Base-by-base conservation (phyloP, 1,140 invertebrate species). In the Ectropis grisescens region DNA sequence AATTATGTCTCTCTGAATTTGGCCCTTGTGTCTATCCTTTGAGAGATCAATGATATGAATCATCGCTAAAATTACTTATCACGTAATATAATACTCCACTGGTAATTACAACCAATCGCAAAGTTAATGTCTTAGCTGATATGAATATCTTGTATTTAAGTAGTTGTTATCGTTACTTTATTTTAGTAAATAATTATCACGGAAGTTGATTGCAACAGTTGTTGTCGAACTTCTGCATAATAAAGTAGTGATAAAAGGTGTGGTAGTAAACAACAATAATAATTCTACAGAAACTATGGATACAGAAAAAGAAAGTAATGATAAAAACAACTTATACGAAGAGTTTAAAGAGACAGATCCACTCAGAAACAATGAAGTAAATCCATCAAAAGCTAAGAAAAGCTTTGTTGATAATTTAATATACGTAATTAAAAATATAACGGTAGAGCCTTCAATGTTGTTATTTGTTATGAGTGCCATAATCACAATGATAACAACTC, bases 381-480 rank as follows among this genome's bases (percentile, higher is more conserved):
- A 33, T n/a, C n/a, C 19, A 31, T 13, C 19, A 22, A 16, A 47
- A 28, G 10, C 28, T 16, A 52, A 42, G 22, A 41, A 23, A 30
- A 58, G 10, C 19, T 54, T 56, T 12, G 38, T 33, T 39, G 42
- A 60, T 36, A 59, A 33, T 14, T 35, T 46, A 25, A 13, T 1
- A 7, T 27, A 61, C 33, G 32, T 55, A 2, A 9, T 65, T 0
- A 41, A 38, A 22, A 68, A 76, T 39, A 39, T 76, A 10, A 78
- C 74, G 3, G 54, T 82, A 0, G 78, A 82, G 37, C 74, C 78
- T 0, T 51, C 56, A 1, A 59, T 71, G 44, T 42, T 67, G 1
- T 36, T 70, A 6, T 69, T 67, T 29, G 28, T 69, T 5, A 13
- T 66, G 11, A 11, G 47, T 6, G 35, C 30, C 0, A 49, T 79